Base-by-base conservation (phyloP, 2,888 invertebrate genomes). In the Ormyrus pomaceus region DNA sequence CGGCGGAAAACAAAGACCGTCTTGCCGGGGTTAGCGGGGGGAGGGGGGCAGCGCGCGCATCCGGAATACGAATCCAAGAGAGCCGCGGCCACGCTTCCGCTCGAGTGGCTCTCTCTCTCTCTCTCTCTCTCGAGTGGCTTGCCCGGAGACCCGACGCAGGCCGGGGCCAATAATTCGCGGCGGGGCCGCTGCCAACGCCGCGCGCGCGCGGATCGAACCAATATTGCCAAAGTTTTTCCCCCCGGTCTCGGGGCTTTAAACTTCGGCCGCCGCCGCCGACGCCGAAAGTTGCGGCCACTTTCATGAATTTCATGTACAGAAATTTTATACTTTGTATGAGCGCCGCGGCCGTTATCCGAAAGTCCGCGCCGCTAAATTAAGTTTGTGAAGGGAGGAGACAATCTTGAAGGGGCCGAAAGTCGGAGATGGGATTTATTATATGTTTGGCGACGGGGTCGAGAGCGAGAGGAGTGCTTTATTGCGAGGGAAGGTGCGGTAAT, bases 191-290 rank as follows among this genome's bases (percentile, higher is more conserved):
- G 34, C 34, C 34, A 34, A 34, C 34, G 34, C 3, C 34, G 13
- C 19, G 19, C 19, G 19, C 19, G 62, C 46, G 48, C 7, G 82
- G 82, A 83, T 80, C 85, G 84, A 74, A 86, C 86, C 85, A 86
- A 86, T 87, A 87, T 87, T 88, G 86, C 87, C 58, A 88, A 87
- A 87, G 85, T 87, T 87, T 82, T 79, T 86, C 74, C 79, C 72
- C 65, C 80, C 82, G 80, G 74, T 81, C 82, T 83, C 82, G 82
- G 83, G 34, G 83, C 84, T 83, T 85, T 83, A 72, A 78, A 81
- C 70, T 81, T 81, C 64, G 64, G 82, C 34, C 64, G 11, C 61
- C 45, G 76, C 11, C 45, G 62, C 65, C 46, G 13, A 55, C 62
- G 64, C 46, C 34, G 34, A 34, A 34, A 34, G 34, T 34, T 34